phyloP scores from a whole-genome alignment of 2,888 invertebrate species.

The Agrotis clavis region DNA sequence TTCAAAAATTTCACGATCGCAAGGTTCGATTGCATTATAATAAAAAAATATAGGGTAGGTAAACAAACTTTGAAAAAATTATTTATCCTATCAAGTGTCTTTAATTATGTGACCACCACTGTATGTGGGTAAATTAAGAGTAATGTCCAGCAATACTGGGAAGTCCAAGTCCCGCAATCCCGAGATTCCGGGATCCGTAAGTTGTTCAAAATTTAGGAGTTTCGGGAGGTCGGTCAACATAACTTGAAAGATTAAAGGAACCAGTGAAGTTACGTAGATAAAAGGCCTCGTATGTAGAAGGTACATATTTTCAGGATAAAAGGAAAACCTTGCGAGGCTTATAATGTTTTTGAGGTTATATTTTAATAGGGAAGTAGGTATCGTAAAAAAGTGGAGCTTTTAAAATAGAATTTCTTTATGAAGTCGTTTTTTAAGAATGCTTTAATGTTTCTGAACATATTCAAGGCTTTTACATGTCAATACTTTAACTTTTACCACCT shows the following conservation, averaged over 20 bases:
- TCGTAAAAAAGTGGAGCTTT: conserved; percentile 10
- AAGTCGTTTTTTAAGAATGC: not conserved
- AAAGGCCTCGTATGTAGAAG: conserved; percentile 25
- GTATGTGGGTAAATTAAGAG: conserved; percentile 65
- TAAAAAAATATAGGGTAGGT: too few relatives aligned
- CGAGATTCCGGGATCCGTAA: conserved; percentile 5
- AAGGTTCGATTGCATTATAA: too few relatives aligned
- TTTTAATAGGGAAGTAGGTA: conserved; percentile 27
- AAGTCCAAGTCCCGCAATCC: conserved; percentile 29
- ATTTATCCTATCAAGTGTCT: too few relatives aligned
- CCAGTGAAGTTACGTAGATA: conserved; percentile 16
- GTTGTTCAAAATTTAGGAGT: conserved; percentile 33
- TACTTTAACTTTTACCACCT: not conserved
- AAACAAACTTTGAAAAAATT: too few relatives aligned
- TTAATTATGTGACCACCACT: too few relatives aligned
- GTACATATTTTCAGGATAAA: conserved; percentile 42
- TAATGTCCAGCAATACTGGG: conserved; percentile 60
- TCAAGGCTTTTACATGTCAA: not conserved
- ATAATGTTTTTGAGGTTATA: conserved; percentile 34
- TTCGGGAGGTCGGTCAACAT: conserved; percentile 28
- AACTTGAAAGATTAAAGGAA: conserved; percentile 54
- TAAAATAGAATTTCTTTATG: conserved; percentile 7
- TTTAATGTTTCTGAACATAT: not conserved
- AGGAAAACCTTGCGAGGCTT: conserved; percentile 28
- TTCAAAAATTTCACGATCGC: too few relatives aligned